Evolutionary conservation across 2,113 vertebrate species (phyloP).

Genomic region (Nibea coibor): DNA sequence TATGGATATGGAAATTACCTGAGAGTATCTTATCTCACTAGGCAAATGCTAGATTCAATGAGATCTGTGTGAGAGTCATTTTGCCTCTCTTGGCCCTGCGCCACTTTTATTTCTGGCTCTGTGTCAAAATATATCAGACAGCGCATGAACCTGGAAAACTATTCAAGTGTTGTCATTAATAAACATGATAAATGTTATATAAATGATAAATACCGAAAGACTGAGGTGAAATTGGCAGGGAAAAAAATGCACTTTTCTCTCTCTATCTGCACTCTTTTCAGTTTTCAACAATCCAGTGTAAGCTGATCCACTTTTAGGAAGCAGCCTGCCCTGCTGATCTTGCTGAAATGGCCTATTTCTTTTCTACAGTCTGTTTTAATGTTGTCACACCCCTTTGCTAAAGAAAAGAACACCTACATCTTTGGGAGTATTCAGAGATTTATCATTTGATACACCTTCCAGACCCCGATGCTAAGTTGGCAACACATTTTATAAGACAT

Average conservation of each 20-base stretch:
- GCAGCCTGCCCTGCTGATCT: slow-evolving; percentile 54
- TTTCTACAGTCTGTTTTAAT: slow-evolving; percentile 42
- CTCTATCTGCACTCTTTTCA: slow-evolving; percentile 12
- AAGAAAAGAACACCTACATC: slow-evolving; percentile 39
- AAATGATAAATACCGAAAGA: slow-evolving; percentile 12
- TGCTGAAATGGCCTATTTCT: slow-evolving; percentile 66
- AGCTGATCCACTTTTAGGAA: slow-evolving; percentile 66
- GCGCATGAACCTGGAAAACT: slow-evolving; percentile 53
- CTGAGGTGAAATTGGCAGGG: slow-evolving; percentile 13
- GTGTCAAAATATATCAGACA: slow-evolving; percentile 62
- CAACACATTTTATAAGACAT: background rate
- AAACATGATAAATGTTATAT: slow-evolving; percentile 6
- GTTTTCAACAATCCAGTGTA: slow-evolving; percentile 58
- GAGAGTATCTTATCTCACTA: slow-evolving; percentile 34
- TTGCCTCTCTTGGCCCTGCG: slow-evolving; percentile 25
- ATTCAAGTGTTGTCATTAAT: slow-evolving; percentile 54
- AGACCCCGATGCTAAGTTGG: background rate
- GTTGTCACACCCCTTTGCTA: slow-evolving; percentile 55
- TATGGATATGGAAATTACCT: slow-evolving; percentile 12
- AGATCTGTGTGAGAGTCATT: slow-evolving; percentile 23
- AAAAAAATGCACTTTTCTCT: background rate
- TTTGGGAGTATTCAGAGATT: background rate
- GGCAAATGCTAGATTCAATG: slow-evolving; percentile 24
- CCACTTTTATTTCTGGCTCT: slow-evolving; percentile 35
- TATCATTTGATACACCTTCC: background rate